Percentiles rank a stretch among this genome's conserved stretches.
These are phyloP conservation scores for Sphyrna mokarran DNA, from an alignment of 2,113 vertebrate species.

Conservation along the genomic window DNA sequence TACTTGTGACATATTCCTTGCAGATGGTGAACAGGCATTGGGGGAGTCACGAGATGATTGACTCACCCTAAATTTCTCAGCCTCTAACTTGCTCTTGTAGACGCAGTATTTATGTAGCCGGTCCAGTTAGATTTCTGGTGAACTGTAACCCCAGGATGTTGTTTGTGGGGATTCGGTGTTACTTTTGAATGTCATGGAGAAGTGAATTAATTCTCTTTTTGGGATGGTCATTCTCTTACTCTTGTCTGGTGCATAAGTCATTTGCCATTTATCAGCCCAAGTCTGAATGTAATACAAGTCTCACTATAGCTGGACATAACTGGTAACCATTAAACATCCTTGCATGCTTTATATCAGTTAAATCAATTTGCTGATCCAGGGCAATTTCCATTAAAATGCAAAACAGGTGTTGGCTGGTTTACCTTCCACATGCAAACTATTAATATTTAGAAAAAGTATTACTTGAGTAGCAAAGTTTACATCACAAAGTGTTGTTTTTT, in stretches of 20 bases:
- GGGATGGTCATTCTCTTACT: no score
- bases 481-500: not conserved
- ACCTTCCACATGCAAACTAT: not conserved
- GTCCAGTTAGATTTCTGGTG: not conserved
- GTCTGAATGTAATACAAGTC: not conserved
- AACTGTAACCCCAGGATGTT: not conserved
- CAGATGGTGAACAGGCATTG: not conserved
- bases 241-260: no score
- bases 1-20: not conserved
- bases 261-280: not conserved
- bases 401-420: not conserved
- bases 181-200: not conserved
- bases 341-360: not conserved
- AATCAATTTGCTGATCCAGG: not conserved
- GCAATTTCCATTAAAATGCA: not conserved
- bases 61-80: not conserved
- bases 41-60: not conserved
- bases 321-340: not conserved
- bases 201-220: not conserved
- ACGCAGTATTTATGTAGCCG: not conserved
- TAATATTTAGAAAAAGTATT: not conserved
- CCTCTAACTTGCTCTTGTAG: not conserved
- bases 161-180: not conserved
- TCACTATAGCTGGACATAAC: not conserved
- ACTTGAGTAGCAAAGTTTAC: not conserved